Base-by-base conservation (phyloP, 2,888 invertebrate species). In the Stramonita haemastoma region DNA sequence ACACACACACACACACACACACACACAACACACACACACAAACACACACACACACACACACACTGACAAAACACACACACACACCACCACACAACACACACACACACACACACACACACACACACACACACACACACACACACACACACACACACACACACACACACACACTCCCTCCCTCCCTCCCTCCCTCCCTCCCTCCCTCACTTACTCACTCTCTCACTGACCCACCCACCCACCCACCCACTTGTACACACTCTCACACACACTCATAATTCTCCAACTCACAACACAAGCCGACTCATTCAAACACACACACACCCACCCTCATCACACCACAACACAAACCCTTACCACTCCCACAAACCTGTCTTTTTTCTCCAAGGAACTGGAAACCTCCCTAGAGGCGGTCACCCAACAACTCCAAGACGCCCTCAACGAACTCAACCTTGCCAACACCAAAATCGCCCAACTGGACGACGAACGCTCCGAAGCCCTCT, bases 341-440 rank as follows among this genome's bases (percentile, higher is more conserved):
- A n/a, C n/a, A n/a, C n/a, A n/a, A n/a, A n/a, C n/a, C n/a, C n/a
- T n/a, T n/a, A n/a, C n/a, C n/a, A n/a, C n/a, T n/a, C n/a, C n/a
- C 11, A 5, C 22, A 73, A 11, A 1, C n/a, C 11, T n/a, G 17
- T n/a, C 73, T n/a, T 1, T 26, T n/a, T n/a, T n/a, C n/a, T n/a
- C n/a, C n/a, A n/a, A 91, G 91, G 91, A 91, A 17, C 36, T 90
- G 56, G 90, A 91, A 60, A 13, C 77, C 15, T 90, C 90, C 6
- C 85, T 91, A 57, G 83, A 88, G n/a, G 85, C 91, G 29, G 90
- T 91, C 17, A 89, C 92, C 56, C 90, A 92, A 34, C 93, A 94
- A 87, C 91, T 94, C 2, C 92, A 94, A 86, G 93, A 93, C 87
- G 90, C 91, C n/a, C 92, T 94, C 46, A 92, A 91, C 22, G 91